Evolutionary conservation across 1,140 invertebrate species (phyloP).

Genomic region (Alviniconcha marisindica): DNA sequence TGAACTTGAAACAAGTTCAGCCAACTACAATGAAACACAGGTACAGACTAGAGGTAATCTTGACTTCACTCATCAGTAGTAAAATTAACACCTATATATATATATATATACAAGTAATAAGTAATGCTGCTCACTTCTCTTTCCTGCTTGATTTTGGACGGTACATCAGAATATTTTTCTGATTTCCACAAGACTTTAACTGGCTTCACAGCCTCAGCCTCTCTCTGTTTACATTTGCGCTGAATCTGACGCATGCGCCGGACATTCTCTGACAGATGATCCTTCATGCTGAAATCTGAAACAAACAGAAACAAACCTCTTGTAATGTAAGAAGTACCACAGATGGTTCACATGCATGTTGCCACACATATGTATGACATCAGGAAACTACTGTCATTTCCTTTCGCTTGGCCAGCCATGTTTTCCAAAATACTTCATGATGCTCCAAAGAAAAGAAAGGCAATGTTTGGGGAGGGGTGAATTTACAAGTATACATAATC

Average conservation of each 20-base stretch:
- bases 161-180: conserved; percentile 71
- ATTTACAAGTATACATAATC: background rate
- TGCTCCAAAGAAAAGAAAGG: no score
- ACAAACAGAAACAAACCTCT: background rate
- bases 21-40: background rate
- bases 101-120: background rate
- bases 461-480: background rate
- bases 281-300: conserved; percentile 65
- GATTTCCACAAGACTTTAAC: conserved; percentile 76
- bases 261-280: conserved; percentile 74
- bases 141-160: conserved; percentile 71
- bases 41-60: background rate
- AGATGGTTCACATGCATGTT: background rate
- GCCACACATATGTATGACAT: background rate
- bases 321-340: no score
- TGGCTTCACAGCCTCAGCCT: conserved; percentile 65
- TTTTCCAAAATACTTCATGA: no score
- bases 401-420: background rate
- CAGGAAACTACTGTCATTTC: background rate
- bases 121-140: conserved; percentile 56
- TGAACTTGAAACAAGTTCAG: no score
- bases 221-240: conserved; percentile 64
- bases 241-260: conserved; percentile 74
- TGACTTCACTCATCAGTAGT: background rate
- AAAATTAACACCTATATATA: background rate